Evolutionary conservation across 2,113 vertebrate genomes (phyloP).

Genomic region (Erinaceus europaeus): DNA sequence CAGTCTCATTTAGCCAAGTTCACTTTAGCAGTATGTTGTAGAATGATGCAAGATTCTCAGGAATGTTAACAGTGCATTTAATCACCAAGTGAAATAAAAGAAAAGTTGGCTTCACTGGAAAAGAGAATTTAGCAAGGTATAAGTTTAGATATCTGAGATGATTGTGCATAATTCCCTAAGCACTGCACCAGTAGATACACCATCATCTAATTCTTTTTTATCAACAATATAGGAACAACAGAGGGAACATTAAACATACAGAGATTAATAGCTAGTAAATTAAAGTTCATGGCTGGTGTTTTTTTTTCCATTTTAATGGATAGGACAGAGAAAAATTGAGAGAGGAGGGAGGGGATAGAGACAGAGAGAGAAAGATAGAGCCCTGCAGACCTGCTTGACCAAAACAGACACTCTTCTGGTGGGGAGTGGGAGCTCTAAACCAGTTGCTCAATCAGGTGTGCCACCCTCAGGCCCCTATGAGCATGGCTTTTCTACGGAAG

Average conservation of each 20-base stretch:
- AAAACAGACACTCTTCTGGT: too few relatives aligned
- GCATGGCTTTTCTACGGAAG: not conserved
- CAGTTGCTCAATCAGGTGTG: too few relatives aligned
- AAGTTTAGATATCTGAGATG: slow-evolving; percentile 45
- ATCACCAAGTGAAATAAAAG: slow-evolving; percentile 34
- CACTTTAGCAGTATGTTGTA: slow-evolving; percentile 45
- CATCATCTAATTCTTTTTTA: not conserved
- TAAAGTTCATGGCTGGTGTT: fast-evolving
- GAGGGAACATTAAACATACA: not conserved
- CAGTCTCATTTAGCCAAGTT: slow-evolving; percentile 65
- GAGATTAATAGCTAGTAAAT: not conserved
- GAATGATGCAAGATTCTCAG: slow-evolving; percentile 53
- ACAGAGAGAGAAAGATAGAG: too few relatives aligned
- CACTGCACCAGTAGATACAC: not conserved
- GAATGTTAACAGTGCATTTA: not conserved
- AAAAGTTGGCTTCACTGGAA: slow-evolving; percentile 40
- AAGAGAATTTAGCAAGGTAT: slow-evolving; percentile 52
- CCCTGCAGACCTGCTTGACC: too few relatives aligned
- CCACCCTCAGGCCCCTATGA: too few relatives aligned
- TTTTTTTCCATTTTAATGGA: too few relatives aligned
- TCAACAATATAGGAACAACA: not conserved
- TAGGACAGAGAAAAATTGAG: too few relatives aligned
- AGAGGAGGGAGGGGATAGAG: too few relatives aligned
- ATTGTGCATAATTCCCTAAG: slow-evolving; percentile 33
- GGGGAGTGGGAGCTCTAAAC: too few relatives aligned